A percentile compares a stretch with the other conserved stretches of the same genome.
Evolutionary conservation across 1,140 invertebrate species (phyloP).

Genomic region (Amphibalanus amphitrite): DNA sequence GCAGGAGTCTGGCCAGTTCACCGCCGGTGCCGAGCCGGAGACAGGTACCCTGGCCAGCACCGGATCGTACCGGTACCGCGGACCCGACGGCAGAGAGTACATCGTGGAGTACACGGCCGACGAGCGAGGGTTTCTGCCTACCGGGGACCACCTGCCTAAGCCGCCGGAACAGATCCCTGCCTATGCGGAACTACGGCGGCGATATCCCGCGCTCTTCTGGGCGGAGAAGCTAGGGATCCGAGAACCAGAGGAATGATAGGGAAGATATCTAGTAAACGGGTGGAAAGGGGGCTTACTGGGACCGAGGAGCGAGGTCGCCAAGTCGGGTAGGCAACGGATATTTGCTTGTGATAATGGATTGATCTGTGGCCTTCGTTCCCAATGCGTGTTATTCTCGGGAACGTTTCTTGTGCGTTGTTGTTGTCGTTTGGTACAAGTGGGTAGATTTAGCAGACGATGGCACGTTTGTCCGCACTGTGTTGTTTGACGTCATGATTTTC

Average conservation of each 20-base stretch:
- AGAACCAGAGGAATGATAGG: neutral
- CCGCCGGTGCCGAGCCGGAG: neutral
- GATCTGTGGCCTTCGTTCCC: no score
- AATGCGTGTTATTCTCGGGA: no score
- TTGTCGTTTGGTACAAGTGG: no score
- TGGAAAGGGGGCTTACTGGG: no score
- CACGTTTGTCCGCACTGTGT: no score
- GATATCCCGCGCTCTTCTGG: neutral
- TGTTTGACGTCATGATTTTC: no score
- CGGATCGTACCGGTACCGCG: conserved; percentile 12
- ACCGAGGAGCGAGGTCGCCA: no score
- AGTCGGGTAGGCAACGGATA: no score
- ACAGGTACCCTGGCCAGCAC: neutral
- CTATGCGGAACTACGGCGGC: neutral
- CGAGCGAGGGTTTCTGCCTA: conserved; percentile 42
- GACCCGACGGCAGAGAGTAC: conserved; percentile 18
- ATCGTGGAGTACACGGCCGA: conserved; percentile 18
- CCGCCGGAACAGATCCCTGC: conserved; percentile 51
- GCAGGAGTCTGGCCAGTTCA: neutral
- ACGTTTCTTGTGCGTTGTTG: no score
- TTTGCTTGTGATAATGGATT: no score
- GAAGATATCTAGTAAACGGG: no score
- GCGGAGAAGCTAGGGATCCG: neutral
- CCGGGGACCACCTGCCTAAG: conserved; percentile 63
- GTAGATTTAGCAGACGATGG: no score